A percentile compares a stretch with the other conserved stretches of the same genome.
Conservation (phyloP, 2,113 vertebrate species). For the Theristicus caerulescens region DNA sequence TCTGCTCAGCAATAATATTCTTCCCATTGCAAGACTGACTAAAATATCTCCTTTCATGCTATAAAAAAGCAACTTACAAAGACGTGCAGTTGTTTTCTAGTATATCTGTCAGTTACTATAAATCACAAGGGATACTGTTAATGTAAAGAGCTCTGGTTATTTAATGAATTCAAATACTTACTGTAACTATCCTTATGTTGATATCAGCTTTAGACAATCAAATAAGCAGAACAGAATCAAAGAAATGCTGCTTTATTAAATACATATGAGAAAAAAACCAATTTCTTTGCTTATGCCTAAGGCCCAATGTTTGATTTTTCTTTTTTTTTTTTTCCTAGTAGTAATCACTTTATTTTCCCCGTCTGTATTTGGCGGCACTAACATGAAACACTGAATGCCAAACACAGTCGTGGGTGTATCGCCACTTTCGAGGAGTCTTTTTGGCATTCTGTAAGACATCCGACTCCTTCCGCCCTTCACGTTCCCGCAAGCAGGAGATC, state of each 20-base stretch:
- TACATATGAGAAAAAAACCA: not conserved
- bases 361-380: not conserved
- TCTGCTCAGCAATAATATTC: constrained; percentile 78
- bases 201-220: constrained; percentile 74
- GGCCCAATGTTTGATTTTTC: not conserved
- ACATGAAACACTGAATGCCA: not conserved
- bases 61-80: constrained; percentile 38
- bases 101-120: not conserved
- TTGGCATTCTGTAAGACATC: not conserved
- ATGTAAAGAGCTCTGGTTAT: not conserved
- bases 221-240: constrained; percentile 48
- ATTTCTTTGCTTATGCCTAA: not conserved
- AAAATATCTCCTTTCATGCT: constrained; percentile 56
- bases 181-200: constrained; percentile 12
- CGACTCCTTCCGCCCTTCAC: constrained; percentile 14
- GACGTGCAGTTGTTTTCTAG: constrained; percentile 13
- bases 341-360: not conserved
- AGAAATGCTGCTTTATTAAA: constrained; percentile 48
- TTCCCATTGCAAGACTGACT: constrained; percentile 37
- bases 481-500: constrained; percentile 3
- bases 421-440: not conserved
- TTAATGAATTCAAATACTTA: constrained; percentile 3
- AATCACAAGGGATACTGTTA: constrained; percentile 26
- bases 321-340: not conserved
- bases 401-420: not conserved